Evolutionary conservation across 1,140 invertebrate genomes (phyloP).

Genomic region (Delia radicum): DNA sequence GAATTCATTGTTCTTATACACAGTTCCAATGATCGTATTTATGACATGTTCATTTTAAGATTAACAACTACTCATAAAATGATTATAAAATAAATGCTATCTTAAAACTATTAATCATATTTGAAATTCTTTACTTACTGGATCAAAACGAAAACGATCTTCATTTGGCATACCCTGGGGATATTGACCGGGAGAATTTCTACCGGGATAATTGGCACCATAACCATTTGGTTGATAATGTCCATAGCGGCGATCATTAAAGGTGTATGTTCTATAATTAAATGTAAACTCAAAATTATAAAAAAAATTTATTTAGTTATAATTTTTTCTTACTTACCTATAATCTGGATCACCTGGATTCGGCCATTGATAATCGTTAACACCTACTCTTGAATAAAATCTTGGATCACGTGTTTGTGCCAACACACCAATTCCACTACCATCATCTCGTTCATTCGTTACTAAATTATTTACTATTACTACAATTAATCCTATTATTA

Average conservation of each 20-base stretch:
- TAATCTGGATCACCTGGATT: constrained; percentile 67
- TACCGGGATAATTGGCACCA: constrained; percentile 61
- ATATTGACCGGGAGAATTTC: constrained; percentile 61
- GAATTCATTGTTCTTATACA: not conserved
- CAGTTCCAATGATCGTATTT: not conserved
- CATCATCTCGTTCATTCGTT: not conserved
- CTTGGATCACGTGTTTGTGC: constrained; percentile 55
- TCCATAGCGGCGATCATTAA: constrained; percentile 73
- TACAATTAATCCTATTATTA: constrained; percentile 14
- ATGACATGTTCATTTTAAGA: not conserved
- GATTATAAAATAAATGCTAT: not conserved
- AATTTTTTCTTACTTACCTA: constrained; percentile 44
- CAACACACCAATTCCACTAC: not conserved
- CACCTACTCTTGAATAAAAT: constrained; percentile 52
- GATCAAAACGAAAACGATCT: constrained; percentile 64
- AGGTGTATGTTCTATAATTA: constrained; percentile 62
- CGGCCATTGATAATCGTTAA: constrained; percentile 54
- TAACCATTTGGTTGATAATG: constrained; percentile 62
- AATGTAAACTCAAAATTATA: not conserved
- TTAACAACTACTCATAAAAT: not conserved
- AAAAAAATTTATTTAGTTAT: not conserved
- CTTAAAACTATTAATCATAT: not conserved
- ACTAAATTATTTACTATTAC: constrained; percentile 3
- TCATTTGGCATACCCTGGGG: constrained; percentile 61
- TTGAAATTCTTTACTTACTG: constrained; percentile 56